Percentiles rank a stretch among this genome's conserved stretches.
Conservation (phyloP, 2,888 invertebrate genomes). For the Leucoptera coffeella region DNA sequence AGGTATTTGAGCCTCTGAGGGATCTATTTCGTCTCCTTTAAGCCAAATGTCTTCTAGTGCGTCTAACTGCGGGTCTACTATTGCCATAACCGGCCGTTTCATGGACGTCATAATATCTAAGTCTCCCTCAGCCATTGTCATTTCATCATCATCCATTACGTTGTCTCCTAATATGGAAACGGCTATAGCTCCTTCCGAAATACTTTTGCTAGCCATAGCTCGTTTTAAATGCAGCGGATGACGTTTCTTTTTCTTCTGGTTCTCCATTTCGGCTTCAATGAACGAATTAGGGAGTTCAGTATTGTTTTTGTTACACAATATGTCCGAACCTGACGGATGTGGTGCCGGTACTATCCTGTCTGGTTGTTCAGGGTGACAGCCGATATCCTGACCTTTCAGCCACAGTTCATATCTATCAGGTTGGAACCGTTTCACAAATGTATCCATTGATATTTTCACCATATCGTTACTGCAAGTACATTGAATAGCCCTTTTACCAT, state of each 20-base stretch:
- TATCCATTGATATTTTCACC: constrained; percentile 99
- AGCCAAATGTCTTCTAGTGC: constrained; percentile 74
- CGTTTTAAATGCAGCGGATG: constrained; percentile 57
- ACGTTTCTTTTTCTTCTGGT: constrained; percentile 54
- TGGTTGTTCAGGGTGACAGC: constrained; percentile 90
- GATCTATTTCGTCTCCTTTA: constrained; percentile 72
- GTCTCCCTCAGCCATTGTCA: constrained; percentile 49
- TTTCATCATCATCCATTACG: constrained; percentile 47
- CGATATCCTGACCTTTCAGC: constrained; percentile 84
- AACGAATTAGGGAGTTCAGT: constrained; percentile 62
- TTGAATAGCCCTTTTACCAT: constrained; percentile 86
- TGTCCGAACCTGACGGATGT: constrained; percentile 72
- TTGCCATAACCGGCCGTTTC: constrained; percentile 31
- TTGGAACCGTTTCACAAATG: constrained; percentile 92
- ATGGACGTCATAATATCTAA: constrained; percentile 46
- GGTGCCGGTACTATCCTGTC: constrained; percentile 68
- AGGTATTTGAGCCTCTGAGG: constrained; percentile 36
- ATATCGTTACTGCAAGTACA: constrained; percentile 89
- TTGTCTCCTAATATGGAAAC: constrained; percentile 56
- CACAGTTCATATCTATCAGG: constrained; percentile 84
- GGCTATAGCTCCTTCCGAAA: constrained; percentile 55
- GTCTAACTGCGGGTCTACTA: constrained; percentile 63
- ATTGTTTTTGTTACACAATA: constrained; percentile 72
- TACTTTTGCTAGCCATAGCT: constrained; percentile 48
- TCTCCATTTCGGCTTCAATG: constrained; percentile 54